phyloP scores from a whole-genome alignment of 2,888 invertebrate species.

The Scelioninae gen. 2 region DNA sequence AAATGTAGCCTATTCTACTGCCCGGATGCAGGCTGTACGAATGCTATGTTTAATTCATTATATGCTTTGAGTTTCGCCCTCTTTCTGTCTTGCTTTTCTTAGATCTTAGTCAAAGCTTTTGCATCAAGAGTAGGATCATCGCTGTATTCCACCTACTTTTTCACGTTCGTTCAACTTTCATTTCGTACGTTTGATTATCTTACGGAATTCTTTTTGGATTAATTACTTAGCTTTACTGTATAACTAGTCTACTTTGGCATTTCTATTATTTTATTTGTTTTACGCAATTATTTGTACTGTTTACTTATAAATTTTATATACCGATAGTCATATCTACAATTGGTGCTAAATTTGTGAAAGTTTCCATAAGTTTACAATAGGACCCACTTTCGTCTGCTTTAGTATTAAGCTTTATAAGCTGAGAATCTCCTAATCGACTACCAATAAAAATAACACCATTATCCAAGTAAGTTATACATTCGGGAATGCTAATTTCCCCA shows the following conservation, averaged over 20 bases:
- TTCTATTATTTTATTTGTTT: no score
- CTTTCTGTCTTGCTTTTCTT: constrained; percentile 55
- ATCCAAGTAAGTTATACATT: constrained; percentile 98
- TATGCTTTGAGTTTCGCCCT: constrained; percentile 56
- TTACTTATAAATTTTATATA: constrained; percentile 10
- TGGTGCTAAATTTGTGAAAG: constrained; percentile 97
- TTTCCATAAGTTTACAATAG: constrained; percentile 96
- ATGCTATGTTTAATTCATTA: constrained; percentile 66
- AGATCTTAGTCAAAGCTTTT: constrained; percentile 57
- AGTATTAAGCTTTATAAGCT: constrained; percentile 91
- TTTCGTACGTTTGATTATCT: constrained; percentile 38
- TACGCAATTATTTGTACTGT: no score
- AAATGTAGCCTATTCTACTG: constrained; percentile 51
- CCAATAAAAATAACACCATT: constrained; percentile 98
- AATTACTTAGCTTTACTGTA: constrained; percentile 13
- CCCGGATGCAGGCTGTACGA: constrained; percentile 46
- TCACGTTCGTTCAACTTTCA: constrained; percentile 14
- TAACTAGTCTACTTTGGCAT: no score
- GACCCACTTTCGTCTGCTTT: constrained; percentile 90
- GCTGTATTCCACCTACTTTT: constrained; percentile 19
- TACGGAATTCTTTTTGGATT: constrained; percentile 23
- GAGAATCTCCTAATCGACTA: constrained; percentile 97
- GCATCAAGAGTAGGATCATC: constrained; percentile 42
- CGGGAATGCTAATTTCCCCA: constrained; percentile 95
- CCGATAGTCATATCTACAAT: constrained; percentile 96